Evolutionary conservation across 1,140 invertebrate genomes (phyloP).

Genomic region (Charaxes varanes): DNA sequence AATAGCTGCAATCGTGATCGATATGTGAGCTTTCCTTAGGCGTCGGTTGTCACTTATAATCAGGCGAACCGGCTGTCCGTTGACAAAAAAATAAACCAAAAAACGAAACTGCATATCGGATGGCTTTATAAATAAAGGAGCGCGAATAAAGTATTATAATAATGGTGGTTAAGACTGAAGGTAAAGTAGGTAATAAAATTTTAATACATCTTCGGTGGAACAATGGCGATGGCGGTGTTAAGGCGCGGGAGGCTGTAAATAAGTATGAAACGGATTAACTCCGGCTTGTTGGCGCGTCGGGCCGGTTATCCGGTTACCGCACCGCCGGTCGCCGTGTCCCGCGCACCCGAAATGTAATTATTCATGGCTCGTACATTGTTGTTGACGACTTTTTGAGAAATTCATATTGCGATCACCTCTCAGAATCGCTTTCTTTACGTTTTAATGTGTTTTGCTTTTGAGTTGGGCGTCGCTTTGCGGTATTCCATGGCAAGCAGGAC

Average conservation of each 20-base stretch:
- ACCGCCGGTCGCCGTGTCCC: conserved; percentile 36
- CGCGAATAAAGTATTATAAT: conserved; percentile 10
- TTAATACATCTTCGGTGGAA: conserved; percentile 44
- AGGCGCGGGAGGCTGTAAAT: conserved; percentile 37
- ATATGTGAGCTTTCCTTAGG: too few relatives aligned
- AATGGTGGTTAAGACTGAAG: conserved; percentile 5
- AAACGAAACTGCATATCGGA: background rate
- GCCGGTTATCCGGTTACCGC: conserved; percentile 49
- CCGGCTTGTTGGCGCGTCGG: conserved; percentile 62
- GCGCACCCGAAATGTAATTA: conserved; percentile 45
- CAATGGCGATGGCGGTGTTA: conserved; percentile 54
- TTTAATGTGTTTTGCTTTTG: too few relatives aligned
- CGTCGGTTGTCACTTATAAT: too few relatives aligned
- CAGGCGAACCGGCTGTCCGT: too few relatives aligned
- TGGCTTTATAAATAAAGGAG: conserved; percentile 2
- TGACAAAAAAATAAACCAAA: conserved; percentile 1
- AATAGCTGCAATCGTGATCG: too few relatives aligned
- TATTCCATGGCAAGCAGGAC: too few relatives aligned
- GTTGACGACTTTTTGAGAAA: conserved; percentile 21
- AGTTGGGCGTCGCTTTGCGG: too few relatives aligned
- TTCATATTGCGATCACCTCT: background rate
- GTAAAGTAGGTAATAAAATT: conserved; percentile 33
- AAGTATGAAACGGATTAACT: conserved; percentile 65
- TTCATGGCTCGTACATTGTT: conserved; percentile 33
- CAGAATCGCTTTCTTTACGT: too few relatives aligned